Evolutionary conservation across 2,888 invertebrate genomes (phyloP).

Genomic region (Helicoverpa assulta): DNA sequence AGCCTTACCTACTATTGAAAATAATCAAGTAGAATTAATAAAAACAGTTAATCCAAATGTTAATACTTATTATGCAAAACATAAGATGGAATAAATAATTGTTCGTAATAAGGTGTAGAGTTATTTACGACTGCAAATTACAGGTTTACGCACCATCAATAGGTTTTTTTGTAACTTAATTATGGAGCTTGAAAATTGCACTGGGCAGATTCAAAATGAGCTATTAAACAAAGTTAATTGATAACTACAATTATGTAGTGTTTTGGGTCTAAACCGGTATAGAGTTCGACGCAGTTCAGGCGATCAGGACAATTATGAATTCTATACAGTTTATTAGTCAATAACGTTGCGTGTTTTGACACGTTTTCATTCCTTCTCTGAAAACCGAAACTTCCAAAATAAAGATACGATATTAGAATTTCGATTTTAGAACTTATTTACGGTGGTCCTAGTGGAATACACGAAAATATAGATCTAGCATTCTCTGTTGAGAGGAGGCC

Average conservation of each 20-base stretch:
- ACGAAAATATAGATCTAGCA: no score
- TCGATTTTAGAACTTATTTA: no score
- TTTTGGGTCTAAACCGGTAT: neutral
- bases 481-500: no score
- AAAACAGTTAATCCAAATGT: neutral
- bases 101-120: conserved; percentile 25
- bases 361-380: neutral
- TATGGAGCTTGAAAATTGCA: conserved; percentile 22
- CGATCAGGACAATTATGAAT: neutral
- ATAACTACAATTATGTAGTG: neutral
- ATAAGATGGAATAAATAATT: conserved; percentile 22
- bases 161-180: conserved; percentile 39
- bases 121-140: conserved; percentile 52
- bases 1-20: neutral
- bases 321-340: neutral
- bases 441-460: no score
- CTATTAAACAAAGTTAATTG: conserved; percentile 6
- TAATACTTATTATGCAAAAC: conserved; percentile 19
- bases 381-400: neutral
- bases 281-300: neutral
- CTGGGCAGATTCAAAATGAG: conserved; percentile 4
- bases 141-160: conserved; percentile 21
- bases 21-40: neutral
- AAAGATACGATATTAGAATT: no score
- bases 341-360: neutral